Conservation (phyloP, 2,113 vertebrate species). For the Garra rufa region DNA sequence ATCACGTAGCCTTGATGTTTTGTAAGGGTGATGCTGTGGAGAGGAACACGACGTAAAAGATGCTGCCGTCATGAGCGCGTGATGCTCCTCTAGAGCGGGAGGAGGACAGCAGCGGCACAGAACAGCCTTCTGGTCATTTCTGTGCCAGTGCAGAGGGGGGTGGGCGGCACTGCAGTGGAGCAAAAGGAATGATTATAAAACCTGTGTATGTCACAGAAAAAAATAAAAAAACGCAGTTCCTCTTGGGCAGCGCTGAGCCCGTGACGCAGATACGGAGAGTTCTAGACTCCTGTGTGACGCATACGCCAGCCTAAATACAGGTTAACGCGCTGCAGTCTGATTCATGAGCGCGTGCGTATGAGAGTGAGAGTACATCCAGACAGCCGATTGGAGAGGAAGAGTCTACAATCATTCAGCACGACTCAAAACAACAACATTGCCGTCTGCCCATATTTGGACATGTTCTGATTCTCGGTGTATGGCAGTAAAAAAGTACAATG, state of each 20-base stretch:
- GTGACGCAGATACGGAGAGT: constrained; percentile 56
- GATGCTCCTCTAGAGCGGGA: constrained; percentile 55
- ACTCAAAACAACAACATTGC: constrained; percentile 46
- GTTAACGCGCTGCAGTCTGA: constrained; percentile 44
- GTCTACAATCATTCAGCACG: constrained; percentile 52
- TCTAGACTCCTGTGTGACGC: constrained; percentile 40
- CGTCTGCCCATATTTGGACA: constrained; percentile 53
- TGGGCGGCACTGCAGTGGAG: constrained; percentile 28
- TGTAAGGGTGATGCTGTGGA: constrained; percentile 39
- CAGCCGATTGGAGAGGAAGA: constrained; percentile 53
- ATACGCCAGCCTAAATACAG: constrained; percentile 31
- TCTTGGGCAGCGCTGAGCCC: constrained; percentile 32
- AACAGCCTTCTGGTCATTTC: constrained; percentile 50
- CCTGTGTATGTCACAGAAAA: constrained; percentile 51
- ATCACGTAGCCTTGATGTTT: constrained; percentile 41
- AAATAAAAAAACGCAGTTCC: constrained; percentile 28
- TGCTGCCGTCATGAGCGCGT: constrained; percentile 59
- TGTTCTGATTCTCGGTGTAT: constrained; percentile 18
- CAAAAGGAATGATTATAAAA: constrained; percentile 54
- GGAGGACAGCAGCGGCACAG: constrained; percentile 27
- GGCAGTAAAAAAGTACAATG: neutral
- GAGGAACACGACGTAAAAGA: constrained; percentile 43
- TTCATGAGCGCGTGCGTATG: constrained; percentile 36
- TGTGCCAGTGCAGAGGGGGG: constrained; percentile 40
- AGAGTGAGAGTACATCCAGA: constrained; percentile 1